Conservation (phyloP, 64 coral and sea anemone species). For the Anthopleura sola region DNA sequence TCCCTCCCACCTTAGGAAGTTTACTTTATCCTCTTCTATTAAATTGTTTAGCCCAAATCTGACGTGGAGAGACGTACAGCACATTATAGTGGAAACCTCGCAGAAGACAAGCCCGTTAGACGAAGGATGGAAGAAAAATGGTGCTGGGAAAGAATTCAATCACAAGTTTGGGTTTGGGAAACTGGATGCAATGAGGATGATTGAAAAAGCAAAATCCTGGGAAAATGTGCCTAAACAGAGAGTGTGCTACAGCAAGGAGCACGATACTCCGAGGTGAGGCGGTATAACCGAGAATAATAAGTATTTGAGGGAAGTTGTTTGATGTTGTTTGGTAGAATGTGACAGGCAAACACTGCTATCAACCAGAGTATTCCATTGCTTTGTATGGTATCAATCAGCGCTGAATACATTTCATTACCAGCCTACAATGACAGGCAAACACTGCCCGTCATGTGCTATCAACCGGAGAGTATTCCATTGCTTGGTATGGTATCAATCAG, state of each 20-base stretch:
- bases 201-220: slow-evolving; percentile 75
- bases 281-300: neutral
- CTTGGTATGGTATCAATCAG: no score
- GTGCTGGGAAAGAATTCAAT: slow-evolving; percentile 88
- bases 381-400: no score
- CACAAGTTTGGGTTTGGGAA: slow-evolving; percentile 98
- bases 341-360: no score
- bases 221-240: slow-evolving; percentile 68
- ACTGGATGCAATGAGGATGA: slow-evolving; percentile 78
- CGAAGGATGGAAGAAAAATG: slow-evolving; percentile 91
- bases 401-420: no score
- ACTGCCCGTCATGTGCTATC: no score
- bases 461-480: no score
- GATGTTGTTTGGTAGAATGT: no score
- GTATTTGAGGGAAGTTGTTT: no score
- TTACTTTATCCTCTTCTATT: neutral
- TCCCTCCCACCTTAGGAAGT: neutral
- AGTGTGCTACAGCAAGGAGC: slow-evolving; percentile 49
- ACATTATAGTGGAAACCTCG: slow-evolving; percentile 85
- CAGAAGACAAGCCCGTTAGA: slow-evolving; percentile 89
- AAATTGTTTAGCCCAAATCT: slow-evolving; percentile 66
- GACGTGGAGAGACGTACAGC: slow-evolving; percentile 93
- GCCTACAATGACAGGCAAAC: no score
- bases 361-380: no score
- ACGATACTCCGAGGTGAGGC: slow-evolving; percentile 55